Evolutionary conservation across 2,113 vertebrate species (phyloP), one percentile per base, ranked within the genome.

Genomic region (Onychostoma macrolepis): DNA sequence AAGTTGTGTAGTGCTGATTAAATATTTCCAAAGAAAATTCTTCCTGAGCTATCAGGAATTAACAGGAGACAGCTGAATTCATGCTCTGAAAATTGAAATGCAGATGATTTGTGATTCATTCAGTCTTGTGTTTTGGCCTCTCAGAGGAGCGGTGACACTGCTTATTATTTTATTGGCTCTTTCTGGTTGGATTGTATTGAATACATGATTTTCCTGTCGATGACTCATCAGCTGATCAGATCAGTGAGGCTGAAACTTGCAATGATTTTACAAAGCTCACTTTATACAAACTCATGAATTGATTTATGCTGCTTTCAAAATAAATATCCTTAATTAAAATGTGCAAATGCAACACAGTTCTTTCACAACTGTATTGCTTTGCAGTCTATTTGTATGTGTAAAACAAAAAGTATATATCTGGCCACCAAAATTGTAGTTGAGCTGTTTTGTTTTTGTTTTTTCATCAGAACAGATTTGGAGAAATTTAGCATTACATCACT

Each of bases 121-220:
- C 53, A 56, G 38, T 83, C 91, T 90, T 61, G 43, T 61, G 90
- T 76, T 28, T 69, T 33, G 67, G 89, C 91, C 89, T 88, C 90
- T 88, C 88, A 65, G 28, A 74, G 8, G 87, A 88, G 89, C 84
- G 90, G 90, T 89, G 90, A 88, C 84, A 81, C 85, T 33, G 86
- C 74, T 86, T 88, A 93, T 93, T 92, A 92, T 90, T 91, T 91
- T 91, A 92, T 84, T 71, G 78, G 85, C 87, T 88, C 78, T 90
- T 90, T 93, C 89, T 92, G 85, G 93, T 93, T 90, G 92, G 93
- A 93, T 94, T 93, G 91, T 94, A 93, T 91, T 88, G 87, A 94
- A 94, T 92, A 88, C 89, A 83, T 90, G 91, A 91, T 88, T 92
- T 92, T 92, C 89, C 90, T 85, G 26, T 36, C 79, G 87, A 92